Percentiles rank a stretch among this genome's conserved stretches.
Evolutionary conservation across 2,888 invertebrate genomes (phyloP).

Genomic region (Neria commutata): DNA sequence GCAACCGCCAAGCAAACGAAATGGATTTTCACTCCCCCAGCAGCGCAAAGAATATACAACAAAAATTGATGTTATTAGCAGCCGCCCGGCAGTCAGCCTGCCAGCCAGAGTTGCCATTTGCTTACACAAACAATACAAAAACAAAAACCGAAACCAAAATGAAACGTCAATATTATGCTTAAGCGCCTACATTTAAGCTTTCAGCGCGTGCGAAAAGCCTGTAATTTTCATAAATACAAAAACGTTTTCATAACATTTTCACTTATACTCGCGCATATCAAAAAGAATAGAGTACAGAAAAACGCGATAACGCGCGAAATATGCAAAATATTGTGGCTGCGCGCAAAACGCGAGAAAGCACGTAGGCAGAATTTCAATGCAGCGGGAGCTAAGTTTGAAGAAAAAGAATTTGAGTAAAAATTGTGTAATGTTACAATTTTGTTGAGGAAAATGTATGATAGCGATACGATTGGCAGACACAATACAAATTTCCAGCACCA

Average conservation of each 20-base stretch:
- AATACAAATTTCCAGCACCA: no score
- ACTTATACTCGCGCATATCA: neutral
- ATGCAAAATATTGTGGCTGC: constrained; percentile 40
- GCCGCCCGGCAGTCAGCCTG: no score
- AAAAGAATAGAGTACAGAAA: constrained; percentile 13
- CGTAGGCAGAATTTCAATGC: no score
- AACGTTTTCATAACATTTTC: neutral
- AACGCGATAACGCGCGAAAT: constrained; percentile 34
- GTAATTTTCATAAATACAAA: constrained; percentile 11
- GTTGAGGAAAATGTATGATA: no score
- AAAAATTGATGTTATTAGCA: no score
- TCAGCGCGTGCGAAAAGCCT: neutral
- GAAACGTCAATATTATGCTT: constrained; percentile 21
- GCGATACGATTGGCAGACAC: no score
- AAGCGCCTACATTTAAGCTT: constrained; percentile 1
- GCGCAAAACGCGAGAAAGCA: neutral
- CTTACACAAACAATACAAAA: neutral
- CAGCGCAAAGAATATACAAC: neutral
- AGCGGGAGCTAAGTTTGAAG: no score
- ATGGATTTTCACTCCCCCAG: neutral
- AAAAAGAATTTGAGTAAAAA: no score
- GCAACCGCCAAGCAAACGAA: neutral
- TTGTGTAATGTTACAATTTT: no score
- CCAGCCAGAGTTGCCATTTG: neutral
- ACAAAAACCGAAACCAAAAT: neutral